A percentile compares a stretch with the other conserved stretches of the same genome.
Evolutionary conservation across 2,113 vertebrate species (phyloP).

Genomic region (Xiphophorus couchianus): DNA sequence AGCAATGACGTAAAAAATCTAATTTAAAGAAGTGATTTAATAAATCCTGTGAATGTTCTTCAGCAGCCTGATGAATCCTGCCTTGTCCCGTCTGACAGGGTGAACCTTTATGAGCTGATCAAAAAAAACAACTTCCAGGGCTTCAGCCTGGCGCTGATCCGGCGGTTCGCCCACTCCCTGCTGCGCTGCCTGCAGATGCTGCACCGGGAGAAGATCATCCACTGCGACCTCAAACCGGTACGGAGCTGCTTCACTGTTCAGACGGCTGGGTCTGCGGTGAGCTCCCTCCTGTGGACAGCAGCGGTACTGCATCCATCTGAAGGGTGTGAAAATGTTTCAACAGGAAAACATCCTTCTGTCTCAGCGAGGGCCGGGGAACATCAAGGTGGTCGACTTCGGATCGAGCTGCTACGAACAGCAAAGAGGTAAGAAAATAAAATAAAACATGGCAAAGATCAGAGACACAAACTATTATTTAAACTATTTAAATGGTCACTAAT

Average conservation of each 20-base stretch:
- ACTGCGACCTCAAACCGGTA: slow-evolving; percentile 96
- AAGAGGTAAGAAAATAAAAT: slow-evolving; percentile 80
- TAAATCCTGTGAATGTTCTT: background rate
- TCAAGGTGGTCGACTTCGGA: slow-evolving; percentile 97
- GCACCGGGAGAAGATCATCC: slow-evolving; percentile 91
- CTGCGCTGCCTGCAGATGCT: slow-evolving; percentile 93
- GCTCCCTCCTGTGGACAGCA: slow-evolving; percentile 44
- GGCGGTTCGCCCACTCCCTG: slow-evolving; percentile 87
- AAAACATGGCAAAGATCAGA: background rate
- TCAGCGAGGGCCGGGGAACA: slow-evolving; percentile 88
- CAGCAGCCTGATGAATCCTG: background rate
- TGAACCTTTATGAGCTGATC: slow-evolving; percentile 92
- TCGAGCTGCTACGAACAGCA: slow-evolving; percentile 95
- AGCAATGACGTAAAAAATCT: background rate
- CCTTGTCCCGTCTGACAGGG: slow-evolving; percentile 73
- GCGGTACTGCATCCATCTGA: background rate
- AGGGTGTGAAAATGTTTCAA: background rate
- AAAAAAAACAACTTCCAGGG: slow-evolving; percentile 96
- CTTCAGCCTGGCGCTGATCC: slow-evolving; percentile 88
- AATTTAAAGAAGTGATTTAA: background rate
- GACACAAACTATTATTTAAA: too few relatives aligned
- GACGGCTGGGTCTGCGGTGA: background rate
- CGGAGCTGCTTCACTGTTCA: background rate
- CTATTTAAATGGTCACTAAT: too few relatives aligned
- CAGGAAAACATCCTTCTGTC: slow-evolving; percentile 94